Evolutionary conservation across 2,797 vertebrate genomes (phyloP).

Genomic region (Melanotaenia maccullochi): DNA sequence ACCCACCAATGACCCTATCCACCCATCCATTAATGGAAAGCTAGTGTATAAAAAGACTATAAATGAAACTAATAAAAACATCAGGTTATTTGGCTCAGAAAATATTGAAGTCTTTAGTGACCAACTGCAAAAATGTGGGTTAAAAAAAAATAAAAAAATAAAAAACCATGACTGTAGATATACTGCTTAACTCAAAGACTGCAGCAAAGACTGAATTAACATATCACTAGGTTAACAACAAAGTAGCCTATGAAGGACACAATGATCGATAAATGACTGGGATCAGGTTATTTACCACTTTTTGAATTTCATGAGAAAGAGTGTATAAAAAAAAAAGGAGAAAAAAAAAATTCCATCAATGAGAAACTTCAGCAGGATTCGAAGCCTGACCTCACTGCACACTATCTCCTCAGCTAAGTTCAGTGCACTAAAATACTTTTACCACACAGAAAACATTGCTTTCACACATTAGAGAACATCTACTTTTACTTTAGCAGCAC

Average conservation of each 20-base stretch:
- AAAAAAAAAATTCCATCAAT: constrained; percentile 6
- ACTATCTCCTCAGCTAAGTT: not conserved
- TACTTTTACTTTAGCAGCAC: constrained; percentile 12
- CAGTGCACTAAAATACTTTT: not conserved
- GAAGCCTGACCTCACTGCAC: constrained; percentile 5
- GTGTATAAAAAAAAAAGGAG: constrained; percentile 11
- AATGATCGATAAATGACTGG: constrained; percentile 55
- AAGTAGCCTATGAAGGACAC: constrained; percentile 55
- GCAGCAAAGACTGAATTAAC: constrained; percentile 37
- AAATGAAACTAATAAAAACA: not conserved
- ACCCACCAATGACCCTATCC: too few species aligned
- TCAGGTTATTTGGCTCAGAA: constrained; percentile 19
- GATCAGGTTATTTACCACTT: constrained; percentile 33
- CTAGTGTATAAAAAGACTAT: too few species aligned
- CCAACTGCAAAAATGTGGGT: not conserved
- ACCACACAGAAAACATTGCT: not conserved
- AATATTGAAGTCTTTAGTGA: constrained; percentile 2
- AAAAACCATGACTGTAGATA: constrained; percentile 4
- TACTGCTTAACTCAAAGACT: constrained; percentile 16
- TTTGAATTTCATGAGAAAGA: constrained; percentile 43
- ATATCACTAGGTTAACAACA: constrained; percentile 46
- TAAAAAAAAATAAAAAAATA: not conserved
- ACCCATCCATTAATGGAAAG: too few species aligned
- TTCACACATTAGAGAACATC: constrained; percentile 10
- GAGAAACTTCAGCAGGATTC: not conserved